Base-by-base conservation (phyloP, 1,140 invertebrate species). In the Lordiphosa clarofinis region DNA sequence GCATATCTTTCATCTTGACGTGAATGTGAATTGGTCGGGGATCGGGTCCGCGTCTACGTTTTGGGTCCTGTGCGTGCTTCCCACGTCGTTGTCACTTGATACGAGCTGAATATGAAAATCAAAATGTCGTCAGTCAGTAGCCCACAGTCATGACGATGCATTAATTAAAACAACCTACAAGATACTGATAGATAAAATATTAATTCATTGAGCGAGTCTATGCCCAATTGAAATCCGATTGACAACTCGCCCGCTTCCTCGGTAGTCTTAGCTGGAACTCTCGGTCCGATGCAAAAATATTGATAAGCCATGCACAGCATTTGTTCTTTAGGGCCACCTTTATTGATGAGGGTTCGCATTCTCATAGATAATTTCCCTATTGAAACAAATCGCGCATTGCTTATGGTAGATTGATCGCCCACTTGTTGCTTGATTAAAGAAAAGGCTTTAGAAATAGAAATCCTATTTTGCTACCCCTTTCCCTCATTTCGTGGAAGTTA, bases 1-100 rank as follows among this genome's bases (percentile, higher is more conserved):
- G 76, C 78, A 76, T 81, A 81, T 81, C 76, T 81, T 81, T 81
- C 67, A 81, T 81, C 78, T 81, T 64, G 61, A 67, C 62, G 66
- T 55, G 36, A 49, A 49, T 58, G 53, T 37, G 61, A 63, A 65
- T 72, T 48, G 54, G 48, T 54, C 37, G 38, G 36, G 33, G 47
- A 49, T 37, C 15, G 47, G 13, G 47, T 15, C 33, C 40, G 46
- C 28, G n/a, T 11, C 37, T 28, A 40, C 13, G 57, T 56, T 50
- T 13, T 67, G 40, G 21, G 21, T 31, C 28, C 28, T 53, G 70
- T 78, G 69, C 74, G 70, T 78, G 74, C 75, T 81, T 81, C 75
- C 75, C 76, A 81, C 76, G 72, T 81, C 75, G 75, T 54, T 61
- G 76, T 72, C 64, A 81, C 64, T 46, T 47, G 76, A 81, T 81